A percentile compares a stretch with the other conserved stretches of the same genome.
Conservation (phyloP, 2,888 invertebrate genomes). For the Nebria brevicollis region DNA sequence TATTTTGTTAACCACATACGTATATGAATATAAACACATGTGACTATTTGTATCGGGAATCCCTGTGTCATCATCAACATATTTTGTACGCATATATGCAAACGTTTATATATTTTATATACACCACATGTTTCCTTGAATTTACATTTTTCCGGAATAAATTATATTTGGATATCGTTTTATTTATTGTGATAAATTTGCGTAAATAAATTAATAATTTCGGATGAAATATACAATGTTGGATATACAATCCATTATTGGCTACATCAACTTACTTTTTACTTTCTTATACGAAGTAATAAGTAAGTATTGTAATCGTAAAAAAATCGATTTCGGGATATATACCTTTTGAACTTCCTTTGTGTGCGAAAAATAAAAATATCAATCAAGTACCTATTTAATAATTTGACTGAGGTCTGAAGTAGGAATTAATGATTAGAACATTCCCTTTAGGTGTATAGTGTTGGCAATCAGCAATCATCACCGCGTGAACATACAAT, state of each 20-base stretch:
- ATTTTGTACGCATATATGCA: not conserved
- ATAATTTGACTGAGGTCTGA: not conserved
- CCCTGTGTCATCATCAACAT: not conserved
- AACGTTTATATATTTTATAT: not conserved
- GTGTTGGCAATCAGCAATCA: not conserved
- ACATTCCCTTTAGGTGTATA: not conserved
- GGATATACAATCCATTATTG: no score
- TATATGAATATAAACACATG: not conserved
- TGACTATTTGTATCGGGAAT: not conserved
- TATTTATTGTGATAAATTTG: not conserved
- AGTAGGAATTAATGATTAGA: not conserved
- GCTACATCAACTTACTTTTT: no score
- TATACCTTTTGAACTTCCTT: no score
- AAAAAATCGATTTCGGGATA: no score
- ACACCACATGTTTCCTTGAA: not conserved
- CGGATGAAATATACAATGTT: no score
- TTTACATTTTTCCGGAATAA: not conserved
- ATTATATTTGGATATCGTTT: not conserved
- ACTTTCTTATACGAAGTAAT: no score
- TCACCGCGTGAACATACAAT: not conserved
- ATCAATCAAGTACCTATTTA: not conserved
- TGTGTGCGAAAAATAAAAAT: no score
- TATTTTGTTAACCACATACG: not conserved
- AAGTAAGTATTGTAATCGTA: no score
- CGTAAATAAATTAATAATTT: not conserved